Evolutionary conservation across 2,797 vertebrate species (phyloP).

Genomic region (Gorsachius magnificus): DNA sequence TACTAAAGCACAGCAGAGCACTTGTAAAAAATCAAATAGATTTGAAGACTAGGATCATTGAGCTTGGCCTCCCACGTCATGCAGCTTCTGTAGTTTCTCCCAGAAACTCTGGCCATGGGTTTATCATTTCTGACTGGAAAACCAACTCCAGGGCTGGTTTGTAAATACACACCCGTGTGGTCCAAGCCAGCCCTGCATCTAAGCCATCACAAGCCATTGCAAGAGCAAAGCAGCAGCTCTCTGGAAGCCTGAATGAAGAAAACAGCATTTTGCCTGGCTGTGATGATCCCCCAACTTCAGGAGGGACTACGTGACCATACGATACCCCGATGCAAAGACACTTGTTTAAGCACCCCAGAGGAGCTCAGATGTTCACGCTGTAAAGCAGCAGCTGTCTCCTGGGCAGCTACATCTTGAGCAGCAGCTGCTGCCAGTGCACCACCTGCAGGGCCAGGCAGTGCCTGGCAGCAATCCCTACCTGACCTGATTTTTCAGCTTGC

Average conservation of each 20-base stretch:
- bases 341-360: neutral
- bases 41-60: constrained; percentile 3
- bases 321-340: neutral
- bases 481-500: neutral
- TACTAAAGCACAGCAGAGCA: neutral
- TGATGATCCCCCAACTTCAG: neutral
- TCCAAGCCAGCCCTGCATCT: neutral
- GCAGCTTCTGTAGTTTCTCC: neutral
- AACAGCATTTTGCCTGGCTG: neutral
- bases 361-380: neutral
- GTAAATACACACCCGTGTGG: neutral
- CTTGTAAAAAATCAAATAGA: constrained; percentile 10
- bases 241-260: neutral
- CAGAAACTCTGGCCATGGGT: neutral
- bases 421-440: neutral
- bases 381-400: neutral
- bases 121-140: neutral
- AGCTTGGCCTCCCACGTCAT: neutral
- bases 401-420: neutral
- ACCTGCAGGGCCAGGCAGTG: neutral
- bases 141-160: neutral
- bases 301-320: neutral
- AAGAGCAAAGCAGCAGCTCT: neutral
- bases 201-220: neutral
- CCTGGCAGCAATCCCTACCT: neutral